Evolutionary conservation across 2,113 vertebrate species (phyloP), one percentile per base, ranked within the genome.

Genomic region (Phylloscopus trochiloides): DNA sequence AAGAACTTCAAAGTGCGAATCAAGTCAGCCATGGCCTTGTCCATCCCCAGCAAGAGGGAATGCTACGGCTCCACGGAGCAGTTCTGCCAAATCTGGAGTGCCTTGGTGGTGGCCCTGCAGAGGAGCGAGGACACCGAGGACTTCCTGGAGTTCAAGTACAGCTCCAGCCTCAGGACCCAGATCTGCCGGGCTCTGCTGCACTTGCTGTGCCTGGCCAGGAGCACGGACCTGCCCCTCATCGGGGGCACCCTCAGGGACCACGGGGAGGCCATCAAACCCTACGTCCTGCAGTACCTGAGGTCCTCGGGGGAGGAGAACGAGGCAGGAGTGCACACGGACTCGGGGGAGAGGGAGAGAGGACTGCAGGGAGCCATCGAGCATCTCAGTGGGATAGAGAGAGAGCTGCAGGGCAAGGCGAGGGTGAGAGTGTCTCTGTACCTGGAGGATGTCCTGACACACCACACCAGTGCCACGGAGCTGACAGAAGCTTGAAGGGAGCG

Each of bases 1-100:
- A 99, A 99, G 97, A 99, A 99, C 97, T 99, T 99, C 91, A 99
- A 99, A 96, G 99, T 99, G 31, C 98, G 99, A 19, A 99, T 99
- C 97, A 98, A 99, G 84, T 99, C 99, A 0, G 99, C 99, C 0
- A 98, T 98, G 7, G 99, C 99, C 14, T 98, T 99, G 57, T 97
- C 99, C 1, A 82, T 99, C 54, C 99, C 99, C 0, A 25, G 92
- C 63, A 94, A 5, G 47, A 98, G 99, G 55, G 81, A 96, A 4
- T 97, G 97, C 88, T 99, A 99, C 0, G 99, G 99, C 12, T 97
- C 98, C 45, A 55, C 90, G 0, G 87, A 97, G 66, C 98, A 98
- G 65, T 99, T 99, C 26, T 63, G 86, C 36, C 94, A 96, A 10
- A 98, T 99, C 93, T 99, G 99, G 99, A 91, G 26, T 0, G 98